Base-by-base conservation (phyloP, 1,140 invertebrate species). In the Nilaparvata lugens region DNA sequence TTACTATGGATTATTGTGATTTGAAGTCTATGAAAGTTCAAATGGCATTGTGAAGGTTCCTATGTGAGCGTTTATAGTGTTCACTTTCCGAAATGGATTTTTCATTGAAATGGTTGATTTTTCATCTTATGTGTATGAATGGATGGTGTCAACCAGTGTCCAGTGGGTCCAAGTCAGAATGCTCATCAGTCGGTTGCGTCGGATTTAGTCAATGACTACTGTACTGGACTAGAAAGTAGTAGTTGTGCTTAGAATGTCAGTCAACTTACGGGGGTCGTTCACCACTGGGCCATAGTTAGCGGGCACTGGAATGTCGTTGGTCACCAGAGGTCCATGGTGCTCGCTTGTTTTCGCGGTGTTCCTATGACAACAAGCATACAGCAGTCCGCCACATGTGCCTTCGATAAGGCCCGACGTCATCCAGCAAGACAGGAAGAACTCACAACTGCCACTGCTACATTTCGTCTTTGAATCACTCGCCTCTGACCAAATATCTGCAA, bases 381-480 rank as follows among this genome's bases (percentile, higher is more conserved):
- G 80, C 69, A 95, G 79, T 61, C 86, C 81, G 67, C 83, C 78
- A 75, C 91, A 95, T 67, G 87, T 83, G 67, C 87, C 88, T 69
- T 93, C 89, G 68, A 95, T 81, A 62, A 92, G 80, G 61, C 92
- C 92, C 63, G 90, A 89, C 48, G 87, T 83, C 79, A 95, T 83
- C 92, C 91, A 95, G 76, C 91, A 94, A 71, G 88, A 84, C 66
- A 95, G 79, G 79, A 94, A 93, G 78, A 94, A 94, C 77, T 95
- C 90, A 74, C 92, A 95, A 65, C 82, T 88, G 45, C 89, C 88
- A 66, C 88, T 87, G 68, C 74, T 71, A 70, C 81, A 83, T 69
- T 80, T 76, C 55, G 77, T 76, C 80, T 79, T 70, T 72, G 74
- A 66, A 74, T 71, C 71, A 62, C 68, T 56, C 65, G 60, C 24